These are phyloP conservation scores for Ectemnius lituratus DNA, from an alignment of 2,888 invertebrate species.

Conservation along the genomic window DNA sequence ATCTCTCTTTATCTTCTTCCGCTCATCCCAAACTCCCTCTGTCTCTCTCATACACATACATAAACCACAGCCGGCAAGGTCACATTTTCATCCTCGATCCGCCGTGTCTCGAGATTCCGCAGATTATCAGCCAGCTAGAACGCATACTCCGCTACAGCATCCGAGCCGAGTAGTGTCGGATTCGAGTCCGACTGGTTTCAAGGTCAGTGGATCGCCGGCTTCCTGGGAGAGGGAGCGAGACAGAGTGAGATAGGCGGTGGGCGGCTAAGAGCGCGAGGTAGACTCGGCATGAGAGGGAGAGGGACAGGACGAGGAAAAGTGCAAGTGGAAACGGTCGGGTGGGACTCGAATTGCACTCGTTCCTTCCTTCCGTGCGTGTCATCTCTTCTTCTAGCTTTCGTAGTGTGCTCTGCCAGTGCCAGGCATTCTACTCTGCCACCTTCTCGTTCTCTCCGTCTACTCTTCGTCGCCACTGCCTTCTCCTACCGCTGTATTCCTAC, in stretches of 20 bases:
- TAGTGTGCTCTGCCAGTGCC: neutral
- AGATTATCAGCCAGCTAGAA: too few species aligned
- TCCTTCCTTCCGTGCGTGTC: conserved; percentile 32
- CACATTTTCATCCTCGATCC: conserved; percentile 34
- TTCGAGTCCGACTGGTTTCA: neutral
- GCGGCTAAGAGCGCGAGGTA: neutral
- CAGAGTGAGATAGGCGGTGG: neutral
- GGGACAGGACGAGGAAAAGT: conserved; percentile 41
- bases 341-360: conserved; percentile 40
- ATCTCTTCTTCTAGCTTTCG: conserved; percentile 21
- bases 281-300: neutral
- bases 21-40: conserved; percentile 16
- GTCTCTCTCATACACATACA: conserved; percentile 6
- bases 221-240: neutral
- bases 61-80: conserved; percentile 34
- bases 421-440: conserved; percentile 9
- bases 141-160: too few species aligned
- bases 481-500: conserved; percentile 28
- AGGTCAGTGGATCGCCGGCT: neutral
- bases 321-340: conserved; percentile 57
- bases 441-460: conserved; percentile 19
- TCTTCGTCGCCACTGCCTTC: conserved; percentile 44
- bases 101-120: neutral
- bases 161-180: too few species aligned
- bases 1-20: conserved; percentile 11